These are phyloP conservation scores for Bibio marci DNA, from an alignment of 2,888 invertebrate species.

Conservation along the genomic window DNA sequence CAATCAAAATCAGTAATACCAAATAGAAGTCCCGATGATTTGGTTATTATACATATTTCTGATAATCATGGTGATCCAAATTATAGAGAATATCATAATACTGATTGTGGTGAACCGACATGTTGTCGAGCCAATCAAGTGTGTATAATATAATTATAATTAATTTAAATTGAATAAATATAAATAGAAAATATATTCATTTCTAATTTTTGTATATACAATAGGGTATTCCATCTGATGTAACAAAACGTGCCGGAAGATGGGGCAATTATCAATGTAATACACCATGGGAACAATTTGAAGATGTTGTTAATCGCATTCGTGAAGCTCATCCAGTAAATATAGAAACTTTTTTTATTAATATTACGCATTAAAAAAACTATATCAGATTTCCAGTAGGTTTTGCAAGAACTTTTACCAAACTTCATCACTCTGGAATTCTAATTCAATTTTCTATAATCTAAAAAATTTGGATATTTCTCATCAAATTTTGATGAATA, in stretches of 20 bases:
- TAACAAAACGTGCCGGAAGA: constrained; percentile 38
- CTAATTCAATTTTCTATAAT: too few relatives aligned
- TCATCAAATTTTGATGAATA: too few relatives aligned
- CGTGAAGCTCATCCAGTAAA: constrained; percentile 30
- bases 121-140: constrained; percentile 47
- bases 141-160: too few relatives aligned
- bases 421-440: too few relatives aligned
- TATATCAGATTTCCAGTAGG: too few relatives aligned
- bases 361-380: too few relatives aligned
- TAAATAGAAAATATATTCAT: too few relatives aligned
- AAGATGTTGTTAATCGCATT: constrained; percentile 46
- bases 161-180: too few relatives aligned
- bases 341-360: too few relatives aligned
- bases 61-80: constrained; percentile 62
- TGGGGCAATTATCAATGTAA: constrained; percentile 79
- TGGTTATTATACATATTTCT: constrained; percentile 20
- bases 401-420: too few relatives aligned
- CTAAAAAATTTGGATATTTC: too few relatives aligned
- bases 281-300: constrained; percentile 48
- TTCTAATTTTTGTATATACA: too few relatives aligned
- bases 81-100: constrained; percentile 48
- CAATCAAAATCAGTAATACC: constrained; percentile 18
- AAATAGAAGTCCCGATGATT: constrained; percentile 8
- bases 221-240: constrained; percentile 7
- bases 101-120: constrained; percentile 54